These are phyloP conservation scores for Nezara viridula DNA, from an alignment of 2,888 invertebrate genomes.

Conservation along the genomic window DNA sequence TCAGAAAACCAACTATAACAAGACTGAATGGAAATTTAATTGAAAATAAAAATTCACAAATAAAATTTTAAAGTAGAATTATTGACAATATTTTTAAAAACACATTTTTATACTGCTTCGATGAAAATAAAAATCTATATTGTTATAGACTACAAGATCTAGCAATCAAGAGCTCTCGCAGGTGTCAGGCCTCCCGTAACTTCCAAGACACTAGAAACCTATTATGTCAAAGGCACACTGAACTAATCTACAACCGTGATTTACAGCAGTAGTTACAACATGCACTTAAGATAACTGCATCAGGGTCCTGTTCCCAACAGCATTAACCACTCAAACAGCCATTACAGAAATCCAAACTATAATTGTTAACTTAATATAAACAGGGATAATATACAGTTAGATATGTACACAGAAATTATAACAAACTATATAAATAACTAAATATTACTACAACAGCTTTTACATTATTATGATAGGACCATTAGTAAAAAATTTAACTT, in stretches of 20 bases:
- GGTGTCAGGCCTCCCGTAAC: neutral
- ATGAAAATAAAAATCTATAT: too few species aligned
- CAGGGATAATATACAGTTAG: neutral
- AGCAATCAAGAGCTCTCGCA: neutral
- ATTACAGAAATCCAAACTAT: conserved; percentile 15
- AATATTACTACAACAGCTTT: too few species aligned
- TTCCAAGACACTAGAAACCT: conserved; percentile 37
- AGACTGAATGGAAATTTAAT: too few species aligned
- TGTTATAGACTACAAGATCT: neutral
- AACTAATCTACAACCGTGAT: conserved; percentile 27
- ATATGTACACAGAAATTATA: neutral
- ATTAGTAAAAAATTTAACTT: too few species aligned
- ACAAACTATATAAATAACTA: too few species aligned
- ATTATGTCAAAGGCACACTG: conserved; percentile 27
- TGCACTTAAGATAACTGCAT: conserved; percentile 36
- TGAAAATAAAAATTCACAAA: too few species aligned
- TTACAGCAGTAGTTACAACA: conserved; percentile 22
- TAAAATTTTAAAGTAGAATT: too few species aligned
- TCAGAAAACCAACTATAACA: too few species aligned
- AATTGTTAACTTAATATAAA: neutral
- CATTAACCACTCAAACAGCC: neutral
- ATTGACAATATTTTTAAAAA: too few species aligned
- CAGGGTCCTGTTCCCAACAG: conserved; percentile 24
- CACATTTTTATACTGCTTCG: too few species aligned
- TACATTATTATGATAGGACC: too few species aligned